phyloP scores from a whole-genome alignment of 2,797 vertebrate genomes.

The Meriones psammophilus region DNA sequence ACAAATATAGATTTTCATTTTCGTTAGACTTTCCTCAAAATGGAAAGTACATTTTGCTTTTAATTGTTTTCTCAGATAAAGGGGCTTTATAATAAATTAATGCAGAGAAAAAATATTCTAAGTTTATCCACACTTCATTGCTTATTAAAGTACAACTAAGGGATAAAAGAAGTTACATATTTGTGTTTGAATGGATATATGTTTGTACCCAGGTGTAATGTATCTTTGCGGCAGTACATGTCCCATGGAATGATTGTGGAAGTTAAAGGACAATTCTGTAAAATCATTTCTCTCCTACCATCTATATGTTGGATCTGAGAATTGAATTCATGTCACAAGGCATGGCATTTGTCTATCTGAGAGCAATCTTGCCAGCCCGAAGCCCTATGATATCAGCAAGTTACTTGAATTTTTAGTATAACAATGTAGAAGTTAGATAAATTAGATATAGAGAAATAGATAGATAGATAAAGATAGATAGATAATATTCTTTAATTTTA shows the following conservation, averaged over 20 bases:
- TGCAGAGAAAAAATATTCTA: slow-evolving; percentile 28
- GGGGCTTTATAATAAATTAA: neutral
- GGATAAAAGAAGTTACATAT: neutral
- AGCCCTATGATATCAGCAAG: neutral
- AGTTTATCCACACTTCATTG: neutral
- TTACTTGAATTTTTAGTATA: slow-evolving; percentile 2
- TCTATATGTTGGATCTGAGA: neutral
- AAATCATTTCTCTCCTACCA: neutral
- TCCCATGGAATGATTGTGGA: neutral
- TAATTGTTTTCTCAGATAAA: neutral
- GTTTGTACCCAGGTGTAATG: too few relatives aligned
- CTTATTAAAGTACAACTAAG: neutral
- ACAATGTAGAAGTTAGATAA: neutral
- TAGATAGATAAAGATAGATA: neutral
- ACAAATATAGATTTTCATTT: slow-evolving; percentile 73
- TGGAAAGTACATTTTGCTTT: slow-evolving; percentile 18
- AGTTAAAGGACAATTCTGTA: neutral
- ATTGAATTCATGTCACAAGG: neutral
- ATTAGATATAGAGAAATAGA: neutral
- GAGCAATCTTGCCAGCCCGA: neutral
- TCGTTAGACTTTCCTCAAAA: slow-evolving; percentile 75
- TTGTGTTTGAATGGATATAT: neutral
- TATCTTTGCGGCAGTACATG: neutral
- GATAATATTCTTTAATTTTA: neutral
- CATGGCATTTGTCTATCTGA: neutral